These are phyloP conservation scores for Pogonocherus hispidulus DNA, from an alignment of 2,888 invertebrate species.

Conservation along the genomic window DNA sequence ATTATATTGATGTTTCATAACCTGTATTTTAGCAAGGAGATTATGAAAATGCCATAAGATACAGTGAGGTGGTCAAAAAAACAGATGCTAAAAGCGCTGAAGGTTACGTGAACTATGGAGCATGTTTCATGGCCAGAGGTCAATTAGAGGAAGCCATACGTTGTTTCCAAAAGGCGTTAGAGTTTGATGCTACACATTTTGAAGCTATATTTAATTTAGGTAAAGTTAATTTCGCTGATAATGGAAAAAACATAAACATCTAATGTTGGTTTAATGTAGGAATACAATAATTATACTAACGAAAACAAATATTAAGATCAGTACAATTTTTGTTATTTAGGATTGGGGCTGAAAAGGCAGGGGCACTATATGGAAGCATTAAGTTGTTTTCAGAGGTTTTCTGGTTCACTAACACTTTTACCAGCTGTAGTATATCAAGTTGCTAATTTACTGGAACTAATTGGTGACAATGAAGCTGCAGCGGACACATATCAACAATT, in stretches of 20 bases:
- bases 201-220: constrained; percentile 89
- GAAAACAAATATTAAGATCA: neutral
- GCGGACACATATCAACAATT: constrained; percentile 81
- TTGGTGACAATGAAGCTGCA: constrained; percentile 75
- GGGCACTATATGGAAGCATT: constrained; percentile 81
- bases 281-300: too few relatives aligned
- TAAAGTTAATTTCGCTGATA: constrained; percentile 56
- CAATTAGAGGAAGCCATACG: constrained; percentile 80
- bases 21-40: constrained; percentile 79
- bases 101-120: constrained; percentile 89
- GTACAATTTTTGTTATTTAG: constrained; percentile 64
- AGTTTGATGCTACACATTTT: constrained; percentile 85
- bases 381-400: constrained; percentile 84
- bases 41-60: constrained; percentile 82
- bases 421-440: constrained; percentile 78
- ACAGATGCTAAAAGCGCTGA: constrained; percentile 84
- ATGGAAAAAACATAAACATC: too few relatives aligned
- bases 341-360: constrained; percentile 79
- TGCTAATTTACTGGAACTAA: constrained; percentile 81
- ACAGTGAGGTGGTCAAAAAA: constrained; percentile 80
- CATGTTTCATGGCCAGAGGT: constrained; percentile 79
- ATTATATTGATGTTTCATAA: neutral
- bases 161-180: constrained; percentile 81
- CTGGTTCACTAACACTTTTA: constrained; percentile 71
- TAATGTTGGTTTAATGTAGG: too few relatives aligned